Base-by-base conservation (phyloP, 2,113 vertebrate species). In the Dicrurus megarhynchus region DNA sequence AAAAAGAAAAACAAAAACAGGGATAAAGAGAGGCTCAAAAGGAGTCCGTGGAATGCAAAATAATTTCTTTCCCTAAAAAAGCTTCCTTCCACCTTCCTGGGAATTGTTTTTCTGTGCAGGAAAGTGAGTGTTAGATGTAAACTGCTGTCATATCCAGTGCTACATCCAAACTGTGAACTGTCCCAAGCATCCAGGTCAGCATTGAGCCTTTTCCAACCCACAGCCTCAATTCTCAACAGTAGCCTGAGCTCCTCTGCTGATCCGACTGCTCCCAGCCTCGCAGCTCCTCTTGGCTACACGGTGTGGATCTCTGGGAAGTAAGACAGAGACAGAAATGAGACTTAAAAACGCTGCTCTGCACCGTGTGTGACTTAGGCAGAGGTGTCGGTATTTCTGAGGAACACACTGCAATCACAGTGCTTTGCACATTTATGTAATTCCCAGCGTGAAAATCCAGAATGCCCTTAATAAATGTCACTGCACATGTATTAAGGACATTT, bases 401-500 rank as follows among this genome's bases (percentile, higher is more conserved):
- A 9, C 10, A 16, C 20, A 7, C 2, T 39, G 70, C 53, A 60
- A 13, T 33, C 70, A 16, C 59, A 49, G 3, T 5, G 22, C 44
- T 16, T 60, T 46, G 47, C 90, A 65, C 53, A 21, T 80, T 83
- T 65, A 50, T 61, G 17, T 74, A 55, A 70, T 46, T 83, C 80
- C 53, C 42, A 18, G 39, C 52, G 32, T 6, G 33, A 14, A 73
- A 90, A 90, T 55, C 64, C 83, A 86, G 33, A 80, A 63, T 77
- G 61, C 37, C 46, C 46, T 53, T 67, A 88, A 61, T 59, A 84
- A 92, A 70, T 61, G 65, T 65, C 69, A 78, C 17, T 91, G 76
- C 55, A 70, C n/a, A 32, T 18, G 63, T 77, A 93, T 77, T 86
- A 89, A 61, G 80, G 73, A 53, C 69, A 87, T 73, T 81, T 42